Evolutionary conservation across 2,797 vertebrate genomes (phyloP).

Genomic region (Siniperca scherzeri): DNA sequence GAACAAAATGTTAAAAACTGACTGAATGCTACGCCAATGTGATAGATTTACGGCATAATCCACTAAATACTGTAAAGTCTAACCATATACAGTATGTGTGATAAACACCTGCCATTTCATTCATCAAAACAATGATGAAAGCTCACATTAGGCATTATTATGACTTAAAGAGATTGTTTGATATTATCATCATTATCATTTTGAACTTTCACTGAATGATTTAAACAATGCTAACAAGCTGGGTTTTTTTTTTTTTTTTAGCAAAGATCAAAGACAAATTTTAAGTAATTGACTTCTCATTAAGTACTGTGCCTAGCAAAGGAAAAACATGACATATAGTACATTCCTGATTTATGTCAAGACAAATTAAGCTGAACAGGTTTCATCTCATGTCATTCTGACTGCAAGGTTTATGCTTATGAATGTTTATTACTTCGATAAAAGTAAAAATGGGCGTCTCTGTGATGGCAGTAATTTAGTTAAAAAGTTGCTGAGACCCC

Average conservation of each 20-base stretch:
- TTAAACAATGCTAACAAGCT: constrained; percentile 17
- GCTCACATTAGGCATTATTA: constrained; percentile 21
- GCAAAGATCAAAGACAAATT: constrained; percentile 18
- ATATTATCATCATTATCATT: constrained; percentile 16
- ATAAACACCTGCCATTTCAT: constrained; percentile 20
- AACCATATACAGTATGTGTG: constrained; percentile 7
- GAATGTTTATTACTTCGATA: constrained; percentile 36
- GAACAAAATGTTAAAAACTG: constrained; percentile 57
- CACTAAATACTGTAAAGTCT: not conserved
- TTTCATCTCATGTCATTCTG: constrained; percentile 24
- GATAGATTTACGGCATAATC: constrained; percentile 23
- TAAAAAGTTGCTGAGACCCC: constrained; percentile 55
- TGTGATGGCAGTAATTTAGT: constrained; percentile 45
- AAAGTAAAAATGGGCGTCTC: constrained; percentile 38
- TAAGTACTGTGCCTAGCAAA: constrained; percentile 3
- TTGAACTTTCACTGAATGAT: constrained; percentile 17
- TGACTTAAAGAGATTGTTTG: constrained; percentile 4
- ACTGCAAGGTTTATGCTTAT: constrained; percentile 12
- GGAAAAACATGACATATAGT: constrained; percentile 8
- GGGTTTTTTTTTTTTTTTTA: not conserved
- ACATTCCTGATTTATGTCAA: constrained; percentile 40
- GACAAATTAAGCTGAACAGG: constrained; percentile 17
- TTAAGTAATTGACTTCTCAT: constrained; percentile 12
- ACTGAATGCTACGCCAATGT: constrained; percentile 4
- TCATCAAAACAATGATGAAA: constrained; percentile 18